Base-by-base conservation (phyloP, 2,888 invertebrate genomes). In the Cabera pusaria region DNA sequence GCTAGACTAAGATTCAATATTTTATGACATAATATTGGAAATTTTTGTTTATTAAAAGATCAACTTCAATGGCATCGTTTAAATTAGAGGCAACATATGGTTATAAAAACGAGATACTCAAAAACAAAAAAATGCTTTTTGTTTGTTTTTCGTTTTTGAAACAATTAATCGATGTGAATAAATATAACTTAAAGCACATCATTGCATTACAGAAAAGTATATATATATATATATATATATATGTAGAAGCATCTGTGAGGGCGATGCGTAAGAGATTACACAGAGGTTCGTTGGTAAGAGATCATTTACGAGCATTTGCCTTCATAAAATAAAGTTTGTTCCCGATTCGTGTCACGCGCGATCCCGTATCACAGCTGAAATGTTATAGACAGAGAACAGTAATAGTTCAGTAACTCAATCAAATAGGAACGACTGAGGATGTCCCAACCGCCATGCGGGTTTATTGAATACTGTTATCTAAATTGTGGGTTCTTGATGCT, bases 401-500 rank as follows among this genome's bases (percentile, higher is more conserved):
- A 64, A 72, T 69, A 78, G 78, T 78, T 77, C 53, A 58, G 67
- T 77, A 80, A 82, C 77, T 83, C 74, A 77, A 83, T 82, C 79
- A 81, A 79, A 78, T 72, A 64, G 54, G 70, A 73, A 78, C 77
- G 80, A 67, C 69, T 69, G 59, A 57, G 59, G 56, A 49, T 21
- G 33, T 24, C 64, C 65, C 65, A 66, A 52, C 71, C 71, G 73
- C 64, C 60, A 67, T 75, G 66, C 72, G 72, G 72, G 74, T 63
- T 78, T 80, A 83, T 83, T 83, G 76, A 82, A 83, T 82, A 80
- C 72, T 71, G 80, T 80, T 78, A 84, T 82, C 80, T 79, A 78
- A 78, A 79, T 80, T 77, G 76, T 68, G 71, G 72, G 71, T 68
- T 71, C 75, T 74, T 74, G 76, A 81, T 82, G 77, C 61, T 70